Evolutionary conservation across 2,113 vertebrate genomes (phyloP), one percentile per base, ranked within the genome.

Genomic region (Bos javanicus): DNA sequence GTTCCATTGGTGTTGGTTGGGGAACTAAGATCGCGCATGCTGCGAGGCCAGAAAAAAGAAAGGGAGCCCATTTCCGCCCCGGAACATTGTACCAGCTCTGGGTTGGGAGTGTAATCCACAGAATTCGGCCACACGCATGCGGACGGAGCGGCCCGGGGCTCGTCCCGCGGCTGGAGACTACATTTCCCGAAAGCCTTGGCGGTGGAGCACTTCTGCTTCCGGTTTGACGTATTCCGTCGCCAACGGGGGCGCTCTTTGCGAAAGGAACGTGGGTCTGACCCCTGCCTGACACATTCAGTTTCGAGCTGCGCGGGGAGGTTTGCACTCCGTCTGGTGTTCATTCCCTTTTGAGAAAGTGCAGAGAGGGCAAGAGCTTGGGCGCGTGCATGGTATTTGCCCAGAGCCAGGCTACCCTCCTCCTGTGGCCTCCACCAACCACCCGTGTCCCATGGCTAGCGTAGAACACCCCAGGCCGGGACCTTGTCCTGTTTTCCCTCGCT

Each of bases 321-420:
- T 23, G 11, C 2, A 0, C 1, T 0, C 0, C 0, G 3, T 2
- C 26, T 0, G 0, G n/a, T 28, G 87, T 39, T 50, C 9, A 2
- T 14, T 48, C 19, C 16, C 23, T 33, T 17, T 28, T 7, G 80
- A 16, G 48, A 50, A 9, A 36, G 21, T 5, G 14, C 28, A 2
- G 21, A 6, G 36, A 7, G 5, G 5, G 52, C 0, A 2, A 2
- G 30, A 46, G 48, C 2, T n/a, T 48, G 13, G 28, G 4, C 9
- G n/a, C 26, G 5, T 43, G 2, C 10, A 1, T 3, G 14, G 10
- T 1, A 1, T 36, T 16, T 48, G 14, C 21, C 2, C 1, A 2
- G 25, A 2, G 43, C 59, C 25, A 74, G 26, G 46, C 33, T 43
- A 13, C 16, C 25, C 50, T 62, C 39, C 28, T 36, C 17, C 7